Conservation (phyloP, 2,888 invertebrate species). For the Alentia gelatinosa region DNA sequence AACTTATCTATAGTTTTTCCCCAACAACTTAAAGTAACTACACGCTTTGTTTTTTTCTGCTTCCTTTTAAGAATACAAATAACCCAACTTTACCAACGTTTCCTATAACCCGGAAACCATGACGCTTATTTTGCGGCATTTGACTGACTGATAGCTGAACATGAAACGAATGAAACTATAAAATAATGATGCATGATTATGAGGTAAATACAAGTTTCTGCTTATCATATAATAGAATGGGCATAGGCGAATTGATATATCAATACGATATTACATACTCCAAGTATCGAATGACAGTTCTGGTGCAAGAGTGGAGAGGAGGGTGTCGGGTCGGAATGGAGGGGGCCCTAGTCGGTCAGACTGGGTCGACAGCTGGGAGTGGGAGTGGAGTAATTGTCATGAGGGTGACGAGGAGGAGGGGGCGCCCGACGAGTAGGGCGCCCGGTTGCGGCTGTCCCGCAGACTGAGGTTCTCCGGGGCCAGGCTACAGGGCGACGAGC, state of each 20-base stretch:
- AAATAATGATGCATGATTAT: no score
- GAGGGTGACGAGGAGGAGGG: constrained; percentile 37
- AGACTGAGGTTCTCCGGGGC: constrained; percentile 53
- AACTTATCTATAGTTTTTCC: no score
- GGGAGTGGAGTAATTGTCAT: constrained; percentile 49
- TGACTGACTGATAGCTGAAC: no score
- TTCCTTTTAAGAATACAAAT: no score
- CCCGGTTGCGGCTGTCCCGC: neutral
- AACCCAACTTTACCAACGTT: no score
- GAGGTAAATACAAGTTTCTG: no score
- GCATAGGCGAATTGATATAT: neutral
- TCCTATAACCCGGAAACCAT: no score
- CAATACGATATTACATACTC: neutral
- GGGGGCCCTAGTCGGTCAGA: neutral
- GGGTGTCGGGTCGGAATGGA: constrained; percentile 41
- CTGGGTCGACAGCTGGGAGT: neutral
- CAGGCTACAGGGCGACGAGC: constrained; percentile 13
- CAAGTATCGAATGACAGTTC: constrained; percentile 30
- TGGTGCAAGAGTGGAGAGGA: constrained; percentile 22
- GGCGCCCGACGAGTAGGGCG: neutral
- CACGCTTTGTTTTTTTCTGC: no score
- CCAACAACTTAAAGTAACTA: no score
- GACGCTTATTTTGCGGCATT: no score
- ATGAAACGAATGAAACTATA: no score
- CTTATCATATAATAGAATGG: neutral